Evolutionary conservation across 2,797 vertebrate genomes (phyloP).

Genomic region (Botia kubotai): DNA sequence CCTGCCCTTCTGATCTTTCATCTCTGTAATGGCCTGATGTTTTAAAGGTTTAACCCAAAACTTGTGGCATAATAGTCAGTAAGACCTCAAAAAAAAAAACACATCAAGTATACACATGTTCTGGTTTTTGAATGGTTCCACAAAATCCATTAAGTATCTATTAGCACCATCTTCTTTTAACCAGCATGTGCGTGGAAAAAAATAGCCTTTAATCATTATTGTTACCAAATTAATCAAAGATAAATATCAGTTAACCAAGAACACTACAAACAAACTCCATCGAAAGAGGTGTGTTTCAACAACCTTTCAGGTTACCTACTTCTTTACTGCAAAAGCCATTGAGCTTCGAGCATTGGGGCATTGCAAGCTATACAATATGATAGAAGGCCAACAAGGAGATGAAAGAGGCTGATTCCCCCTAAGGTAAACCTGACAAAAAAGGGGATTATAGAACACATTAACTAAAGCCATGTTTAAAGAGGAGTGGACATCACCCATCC

Average conservation of each 20-base stretch:
- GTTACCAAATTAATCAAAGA: conserved; percentile 60
- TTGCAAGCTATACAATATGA: conserved; percentile 54
- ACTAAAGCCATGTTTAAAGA: conserved; percentile 61
- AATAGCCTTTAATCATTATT: conserved; percentile 57
- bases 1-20: not conserved
- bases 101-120: conserved; percentile 24
- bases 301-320: conserved; percentile 24
- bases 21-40: conserved; percentile 9
- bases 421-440: conserved; percentile 62
- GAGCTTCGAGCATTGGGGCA: conserved; percentile 44
- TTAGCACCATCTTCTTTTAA: conserved; percentile 42
- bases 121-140: conserved; percentile 26
- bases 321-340: conserved; percentile 46
- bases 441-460: conserved; percentile 63
- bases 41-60: conserved; percentile 20
- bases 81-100: conserved; percentile 31
- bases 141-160: conserved; percentile 38
- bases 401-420: conserved; percentile 55
- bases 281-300: conserved; percentile 44
- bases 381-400: conserved; percentile 57
- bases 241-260: conserved; percentile 52
- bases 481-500: conserved; percentile 32
- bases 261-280: conserved; percentile 44
- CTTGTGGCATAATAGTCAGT: conserved; percentile 14
- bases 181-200: conserved; percentile 20